Evolutionary conservation across 2,113 vertebrate species (phyloP), one percentile per base, ranked within the genome.

Genomic region (Halcyon malimbica): DNA sequence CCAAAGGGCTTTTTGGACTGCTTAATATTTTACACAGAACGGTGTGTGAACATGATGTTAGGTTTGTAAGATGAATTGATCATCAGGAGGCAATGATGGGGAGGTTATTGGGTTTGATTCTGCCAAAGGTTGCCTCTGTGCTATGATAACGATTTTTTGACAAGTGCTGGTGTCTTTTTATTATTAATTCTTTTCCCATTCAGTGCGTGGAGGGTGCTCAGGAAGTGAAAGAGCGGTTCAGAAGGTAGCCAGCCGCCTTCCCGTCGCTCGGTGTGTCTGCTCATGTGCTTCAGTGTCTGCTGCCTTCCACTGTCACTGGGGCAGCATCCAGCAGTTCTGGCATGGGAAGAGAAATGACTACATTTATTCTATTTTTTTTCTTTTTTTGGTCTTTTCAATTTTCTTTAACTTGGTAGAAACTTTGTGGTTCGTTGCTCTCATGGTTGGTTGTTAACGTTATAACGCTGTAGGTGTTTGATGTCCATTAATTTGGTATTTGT

Each of bases 401-500:
- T 46, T 71, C 31, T 78, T 94, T 71, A 69, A 39, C 94, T 91
- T 41, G 48, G 5, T 71, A 59, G 65, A 26, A 59, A 41, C 35
- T 63, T 54, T 62, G 56, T 91, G 48, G 92, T 91, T 75, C 92
- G 29, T 87, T 87, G 42, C 46, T 37, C 10, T 86, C 2, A 3
- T 82, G 42, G 53, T 64, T 84, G 15, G 63, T 57, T 87, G 42
- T 79, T 76, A 53, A 51, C 70, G 25, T 62, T 87, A 24, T 29
- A 73, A 67, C 0, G 53, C 11, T 78, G 15, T 83, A 5, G 54
- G 37, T 96, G 94, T 92, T 57, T 88, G 90, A 88, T 84, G 41
- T 96, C 35, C 79, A 86, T 94, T 97, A 96, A 97, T 92, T 74
- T 97, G 74, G 56, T 97, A 18, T 97, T 98, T 98, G 91, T 97